Evolutionary conservation across 2,888 invertebrate species (phyloP).

Genomic region (Eulithis testata): DNA sequence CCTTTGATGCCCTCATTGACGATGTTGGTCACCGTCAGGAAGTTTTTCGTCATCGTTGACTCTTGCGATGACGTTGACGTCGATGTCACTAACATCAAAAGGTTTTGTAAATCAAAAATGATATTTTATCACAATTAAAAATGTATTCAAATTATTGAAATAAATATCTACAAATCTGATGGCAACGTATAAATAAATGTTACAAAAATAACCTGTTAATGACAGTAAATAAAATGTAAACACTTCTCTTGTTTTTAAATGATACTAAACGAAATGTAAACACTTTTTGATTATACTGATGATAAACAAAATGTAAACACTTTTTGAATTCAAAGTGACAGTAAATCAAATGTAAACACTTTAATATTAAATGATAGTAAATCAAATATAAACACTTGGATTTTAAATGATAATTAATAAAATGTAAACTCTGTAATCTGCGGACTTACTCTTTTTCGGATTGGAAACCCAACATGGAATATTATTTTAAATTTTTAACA

Average conservation of each 20-base stretch:
- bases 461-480: slow-evolving; percentile 76
- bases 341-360: slow-evolving; percentile 7
- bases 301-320: not conserved
- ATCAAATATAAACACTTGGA: not conserved
- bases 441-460: slow-evolving; percentile 73
- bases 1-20: slow-evolving; percentile 91
- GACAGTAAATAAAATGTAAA: slow-evolving; percentile 4
- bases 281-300: not conserved
- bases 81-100: slow-evolving; percentile 69
- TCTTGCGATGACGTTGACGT: slow-evolving; percentile 55
- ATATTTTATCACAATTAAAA: not conserved
- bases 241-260: not conserved
- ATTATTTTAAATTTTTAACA: slow-evolving; percentile 54
- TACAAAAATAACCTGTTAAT: not conserved
- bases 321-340: not conserved
- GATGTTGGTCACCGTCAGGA: slow-evolving; percentile 84
- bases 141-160: not conserved
- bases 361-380: not conserved
- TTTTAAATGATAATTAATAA: not conserved
- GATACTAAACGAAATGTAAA: not conserved
- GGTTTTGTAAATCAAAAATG: slow-evolving; percentile 19
- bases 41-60: slow-evolving; percentile 84
- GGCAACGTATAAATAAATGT: not conserved
- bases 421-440: not conserved
- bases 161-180: not conserved